phyloP scores from a whole-genome alignment of 2,888 invertebrate species.

The Hydroisotoma schaefferi region DNA sequence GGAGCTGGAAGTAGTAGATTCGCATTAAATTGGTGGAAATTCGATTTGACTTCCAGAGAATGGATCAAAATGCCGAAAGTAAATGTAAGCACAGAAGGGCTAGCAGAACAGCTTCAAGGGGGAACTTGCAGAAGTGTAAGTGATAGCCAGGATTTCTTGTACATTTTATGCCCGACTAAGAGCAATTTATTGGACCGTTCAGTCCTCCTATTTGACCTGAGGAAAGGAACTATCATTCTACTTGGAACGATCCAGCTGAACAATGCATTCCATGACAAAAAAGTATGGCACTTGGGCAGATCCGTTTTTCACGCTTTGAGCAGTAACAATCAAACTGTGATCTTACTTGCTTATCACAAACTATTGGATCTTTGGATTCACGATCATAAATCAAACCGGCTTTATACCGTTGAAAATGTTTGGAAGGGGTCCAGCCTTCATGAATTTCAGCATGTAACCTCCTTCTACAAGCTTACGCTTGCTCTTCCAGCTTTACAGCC shows the following conservation, averaged over 20 bases:
- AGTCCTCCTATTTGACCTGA: constrained; percentile 39
- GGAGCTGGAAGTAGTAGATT: neutral
- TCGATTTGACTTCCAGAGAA: constrained; percentile 43
- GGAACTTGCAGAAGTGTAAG: constrained; percentile 40
- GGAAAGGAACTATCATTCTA: constrained; percentile 11
- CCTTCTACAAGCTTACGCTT: constrained; percentile 42
- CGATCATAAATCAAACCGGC: constrained; percentile 27
- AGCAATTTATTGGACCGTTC: constrained; percentile 29
- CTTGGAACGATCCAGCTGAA: constrained; percentile 34
- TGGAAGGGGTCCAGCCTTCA: constrained; percentile 45
- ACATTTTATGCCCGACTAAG: constrained; percentile 39
- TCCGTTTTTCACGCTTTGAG: constrained; percentile 36
- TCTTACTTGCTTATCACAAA: constrained; percentile 45
- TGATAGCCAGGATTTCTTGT: constrained; percentile 23
- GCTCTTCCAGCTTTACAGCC: constrained; percentile 17
- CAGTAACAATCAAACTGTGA: constrained; percentile 30
- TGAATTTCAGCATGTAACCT: constrained; percentile 35
- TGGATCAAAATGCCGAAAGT: constrained; percentile 46
- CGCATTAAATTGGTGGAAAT: constrained; percentile 45
- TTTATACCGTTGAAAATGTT: constrained; percentile 40
- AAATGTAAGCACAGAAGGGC: constrained; percentile 15
- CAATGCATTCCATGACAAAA: constrained; percentile 39
- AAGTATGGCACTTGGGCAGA: constrained; percentile 40
- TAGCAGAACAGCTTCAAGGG: constrained; percentile 17
- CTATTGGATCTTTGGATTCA: constrained; percentile 46